Conservation (phyloP, 2,888 invertebrate genomes). For the Cenopis cana region DNA sequence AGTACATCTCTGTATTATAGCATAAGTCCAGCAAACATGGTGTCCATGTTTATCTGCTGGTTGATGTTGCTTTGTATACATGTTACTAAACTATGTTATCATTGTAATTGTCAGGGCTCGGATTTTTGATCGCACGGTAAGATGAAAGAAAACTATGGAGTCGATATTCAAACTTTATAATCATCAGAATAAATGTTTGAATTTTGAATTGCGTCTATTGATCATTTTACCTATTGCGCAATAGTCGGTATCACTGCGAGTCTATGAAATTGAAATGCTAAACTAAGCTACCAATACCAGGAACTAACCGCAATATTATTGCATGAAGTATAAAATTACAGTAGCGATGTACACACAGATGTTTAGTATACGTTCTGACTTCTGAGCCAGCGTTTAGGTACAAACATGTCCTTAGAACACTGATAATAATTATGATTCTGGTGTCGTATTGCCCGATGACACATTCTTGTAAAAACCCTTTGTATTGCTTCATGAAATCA, state of each 20-base stretch:
- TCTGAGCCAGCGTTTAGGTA: not conserved
- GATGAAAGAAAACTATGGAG: too few relatives aligned
- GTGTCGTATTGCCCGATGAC: not conserved
- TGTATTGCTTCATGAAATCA: not conserved
- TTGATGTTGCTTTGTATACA: too few relatives aligned
- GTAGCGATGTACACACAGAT: not conserved
- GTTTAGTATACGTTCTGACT: not conserved
- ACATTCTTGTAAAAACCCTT: not conserved
- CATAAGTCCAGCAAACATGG: too few relatives aligned
- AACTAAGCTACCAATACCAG: slow-evolving; percentile 16
- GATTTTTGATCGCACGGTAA: too few relatives aligned
- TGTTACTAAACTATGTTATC: too few relatives aligned
- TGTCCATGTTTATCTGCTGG: too few relatives aligned
- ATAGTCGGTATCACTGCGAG: not conserved
- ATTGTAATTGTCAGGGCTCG: too few relatives aligned
- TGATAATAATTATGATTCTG: slow-evolving; percentile 12
- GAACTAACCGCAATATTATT: slow-evolving; percentile 15
- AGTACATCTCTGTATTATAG: too few relatives aligned
- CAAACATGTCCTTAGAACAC: not conserved
- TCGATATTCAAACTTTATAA: too few relatives aligned
- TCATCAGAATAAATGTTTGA: too few relatives aligned
- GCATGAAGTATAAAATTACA: slow-evolving; percentile 11
- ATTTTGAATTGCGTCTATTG: too few relatives aligned
- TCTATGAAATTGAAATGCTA: slow-evolving; percentile 20
- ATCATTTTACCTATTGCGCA: not conserved